A percentile compares a stretch with the other conserved stretches of the same genome.
These are phyloP conservation scores for Cyprinodon tularosa DNA, from an alignment of 2,113 vertebrate species.

Conservation along the genomic window DNA sequence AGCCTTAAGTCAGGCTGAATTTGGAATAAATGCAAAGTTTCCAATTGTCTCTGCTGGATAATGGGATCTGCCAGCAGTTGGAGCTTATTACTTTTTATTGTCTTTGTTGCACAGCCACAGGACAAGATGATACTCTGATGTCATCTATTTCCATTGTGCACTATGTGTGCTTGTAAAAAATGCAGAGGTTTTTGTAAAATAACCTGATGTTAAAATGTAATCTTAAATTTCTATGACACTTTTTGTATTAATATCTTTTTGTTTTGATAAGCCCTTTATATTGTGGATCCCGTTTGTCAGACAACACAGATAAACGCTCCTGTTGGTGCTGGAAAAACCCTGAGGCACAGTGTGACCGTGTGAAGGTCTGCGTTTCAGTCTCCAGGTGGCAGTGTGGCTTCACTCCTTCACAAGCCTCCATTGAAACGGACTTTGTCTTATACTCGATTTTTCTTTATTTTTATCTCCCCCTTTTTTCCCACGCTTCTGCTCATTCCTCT, in stretches of 20 bases:
- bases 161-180: not conserved
- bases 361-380: constrained; percentile 35
- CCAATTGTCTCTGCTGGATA: constrained; percentile 1
- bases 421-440: constrained; percentile 24
- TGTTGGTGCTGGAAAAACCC: not conserved
- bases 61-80: constrained; percentile 6
- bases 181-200: not conserved
- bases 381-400: constrained; percentile 72
- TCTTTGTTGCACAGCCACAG: constrained; percentile 11
- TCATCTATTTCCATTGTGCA: not conserved
- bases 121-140: not conserved
- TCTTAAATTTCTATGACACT: not conserved
- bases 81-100: constrained; percentile 22
- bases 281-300: not conserved
- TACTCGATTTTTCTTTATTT: constrained; percentile 15
- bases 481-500: constrained; percentile 27
- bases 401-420: constrained; percentile 2
- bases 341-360: not conserved
- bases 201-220: not conserved
- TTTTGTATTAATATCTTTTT: not conserved
- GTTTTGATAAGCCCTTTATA: not conserved
- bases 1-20: constrained; percentile 10
- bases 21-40: constrained; percentile 18
- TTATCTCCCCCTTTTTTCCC: constrained; percentile 6
- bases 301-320: not conserved